phyloP scores from a whole-genome alignment of 92 coral and sea anemone species.

The Muricea muricata region DNA sequence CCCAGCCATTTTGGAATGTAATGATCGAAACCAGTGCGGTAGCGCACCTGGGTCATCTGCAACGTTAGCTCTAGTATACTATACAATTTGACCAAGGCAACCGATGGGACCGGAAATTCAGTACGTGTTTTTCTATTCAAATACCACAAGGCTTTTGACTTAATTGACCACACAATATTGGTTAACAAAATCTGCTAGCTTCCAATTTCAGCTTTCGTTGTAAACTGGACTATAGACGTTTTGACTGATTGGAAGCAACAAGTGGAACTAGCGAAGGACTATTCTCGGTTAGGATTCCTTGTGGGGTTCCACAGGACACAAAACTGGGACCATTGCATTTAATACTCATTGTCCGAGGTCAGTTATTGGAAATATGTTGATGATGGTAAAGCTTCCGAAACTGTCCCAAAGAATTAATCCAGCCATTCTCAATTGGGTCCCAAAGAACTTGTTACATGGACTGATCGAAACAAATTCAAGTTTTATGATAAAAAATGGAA shows the following conservation, averaged over 20 bases:
- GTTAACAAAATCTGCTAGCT: slow-evolving; percentile 6
- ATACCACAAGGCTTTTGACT: too few relatives aligned
- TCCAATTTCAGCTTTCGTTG: neutral
- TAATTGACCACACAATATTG: neutral
- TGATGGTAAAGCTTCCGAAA: neutral
- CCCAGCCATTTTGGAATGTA: neutral
- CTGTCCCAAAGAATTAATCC: neutral
- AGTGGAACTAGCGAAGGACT: too few relatives aligned
- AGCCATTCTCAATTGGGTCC: neutral
- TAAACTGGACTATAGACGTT: too few relatives aligned
- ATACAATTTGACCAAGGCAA: neutral
- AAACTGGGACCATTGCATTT: too few relatives aligned
- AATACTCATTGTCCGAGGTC: neutral
- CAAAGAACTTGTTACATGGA: neutral
- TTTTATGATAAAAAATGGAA: neutral
- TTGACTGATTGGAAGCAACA: too few relatives aligned
- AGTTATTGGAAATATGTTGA: neutral
- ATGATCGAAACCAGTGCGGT: neutral
- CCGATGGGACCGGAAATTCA: too few relatives aligned
- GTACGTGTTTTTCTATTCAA: too few relatives aligned
- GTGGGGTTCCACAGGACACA: too few relatives aligned
- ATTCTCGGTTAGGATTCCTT: too few relatives aligned
- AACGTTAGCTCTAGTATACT: neutral
- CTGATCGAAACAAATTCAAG: neutral
- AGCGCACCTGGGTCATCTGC: neutral